Percentiles rank a stretch among this genome's conserved stretches.
phyloP scores from a whole-genome alignment of 2,797 vertebrate genomes.

The Halcyon smyrnensis region DNA sequence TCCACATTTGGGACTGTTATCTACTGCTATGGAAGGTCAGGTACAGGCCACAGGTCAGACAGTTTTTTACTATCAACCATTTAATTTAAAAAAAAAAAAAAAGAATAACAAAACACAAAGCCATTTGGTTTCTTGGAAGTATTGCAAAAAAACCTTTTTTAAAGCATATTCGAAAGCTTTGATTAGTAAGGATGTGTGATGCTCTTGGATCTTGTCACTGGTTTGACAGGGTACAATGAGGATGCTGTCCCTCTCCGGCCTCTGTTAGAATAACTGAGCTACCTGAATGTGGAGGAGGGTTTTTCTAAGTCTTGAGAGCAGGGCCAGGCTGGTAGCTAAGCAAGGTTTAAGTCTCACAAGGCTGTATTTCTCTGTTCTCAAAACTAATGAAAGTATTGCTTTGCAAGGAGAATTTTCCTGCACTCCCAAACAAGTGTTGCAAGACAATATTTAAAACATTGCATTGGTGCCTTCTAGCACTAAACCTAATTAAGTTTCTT shows the following conservation, averaged over 20 bases:
- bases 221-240: not conserved
- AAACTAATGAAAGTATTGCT: not conserved
- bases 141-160: not conserved
- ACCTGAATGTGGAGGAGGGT: not conserved
- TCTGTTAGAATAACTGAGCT: not conserved
- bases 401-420: not conserved
- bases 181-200: not conserved
- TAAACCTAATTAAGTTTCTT: conserved; percentile 29
- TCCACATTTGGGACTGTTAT: not conserved
- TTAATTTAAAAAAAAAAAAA: not conserved
- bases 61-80: not conserved
- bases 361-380: not conserved
- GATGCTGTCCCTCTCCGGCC: not conserved
- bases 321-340: not conserved
- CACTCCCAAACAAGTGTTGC: conserved; percentile 7
- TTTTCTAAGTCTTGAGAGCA: not conserved
- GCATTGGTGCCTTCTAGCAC: conserved; percentile 8
- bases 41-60: not conserved
- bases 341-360: not conserved
- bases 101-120: not conserved
- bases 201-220: not conserved
- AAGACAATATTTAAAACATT: conserved; percentile 19
- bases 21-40: not conserved
- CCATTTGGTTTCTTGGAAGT: not conserved
- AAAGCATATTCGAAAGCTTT: not conserved